phyloP scores from a whole-genome alignment of 1,140 invertebrate species.

The Dryas iulia region DNA sequence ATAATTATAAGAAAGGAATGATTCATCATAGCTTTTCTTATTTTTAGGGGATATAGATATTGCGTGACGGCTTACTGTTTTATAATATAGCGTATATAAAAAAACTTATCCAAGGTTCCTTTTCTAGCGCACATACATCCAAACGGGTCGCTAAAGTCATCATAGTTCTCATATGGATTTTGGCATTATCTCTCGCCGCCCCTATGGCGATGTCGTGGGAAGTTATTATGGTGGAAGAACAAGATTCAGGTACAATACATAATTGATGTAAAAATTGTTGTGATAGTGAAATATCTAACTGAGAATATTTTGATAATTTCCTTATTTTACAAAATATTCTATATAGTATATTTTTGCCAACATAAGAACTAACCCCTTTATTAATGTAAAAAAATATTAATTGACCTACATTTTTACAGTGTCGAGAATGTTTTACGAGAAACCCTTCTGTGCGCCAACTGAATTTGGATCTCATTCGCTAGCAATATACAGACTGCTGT shows the following conservation, averaged over 20 bases:
- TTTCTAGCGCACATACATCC: constrained; percentile 84
- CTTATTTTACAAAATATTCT: too few species aligned
- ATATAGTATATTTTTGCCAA: background rate
- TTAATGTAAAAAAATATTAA: background rate
- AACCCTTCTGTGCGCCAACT: constrained; percentile 66
- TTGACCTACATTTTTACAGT: constrained; percentile 43
- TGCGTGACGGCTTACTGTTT: too few species aligned
- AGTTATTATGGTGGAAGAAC: constrained; percentile 77
- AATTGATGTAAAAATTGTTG: background rate
- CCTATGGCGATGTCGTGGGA: constrained; percentile 85
- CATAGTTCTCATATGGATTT: constrained; percentile 85
- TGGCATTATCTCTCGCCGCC: constrained; percentile 82
- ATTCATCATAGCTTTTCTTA: too few species aligned
- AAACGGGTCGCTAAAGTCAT: constrained; percentile 85
- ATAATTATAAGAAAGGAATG: too few species aligned
- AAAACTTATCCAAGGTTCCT: background rate
- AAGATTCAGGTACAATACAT: constrained; percentile 59
- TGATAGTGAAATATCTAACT: too few species aligned
- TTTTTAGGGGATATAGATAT: too few species aligned
- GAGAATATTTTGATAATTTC: too few species aligned
- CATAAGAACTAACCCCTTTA: background rate
- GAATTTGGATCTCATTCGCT: constrained; percentile 69
- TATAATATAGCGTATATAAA: too few species aligned
- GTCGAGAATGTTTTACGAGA: constrained; percentile 57
- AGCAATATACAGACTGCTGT: constrained; percentile 65